phyloP scores from a whole-genome alignment of 2,797 vertebrate species.

The Bovichtus variegatus region DNA sequence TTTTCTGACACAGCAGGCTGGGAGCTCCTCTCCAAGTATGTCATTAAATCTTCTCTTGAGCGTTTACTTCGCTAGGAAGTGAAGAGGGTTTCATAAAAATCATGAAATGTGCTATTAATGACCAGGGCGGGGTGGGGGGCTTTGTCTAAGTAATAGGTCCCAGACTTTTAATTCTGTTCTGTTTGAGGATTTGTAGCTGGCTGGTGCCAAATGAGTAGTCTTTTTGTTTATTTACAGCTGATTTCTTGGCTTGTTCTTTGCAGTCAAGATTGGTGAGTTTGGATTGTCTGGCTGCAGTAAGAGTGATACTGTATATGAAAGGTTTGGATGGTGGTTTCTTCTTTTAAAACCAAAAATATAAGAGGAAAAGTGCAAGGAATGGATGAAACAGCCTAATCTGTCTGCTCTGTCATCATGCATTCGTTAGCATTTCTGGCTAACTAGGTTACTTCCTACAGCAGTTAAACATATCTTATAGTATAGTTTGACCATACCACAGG shows the following conservation, averaged over 20 bases:
- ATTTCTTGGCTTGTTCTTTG: background rate
- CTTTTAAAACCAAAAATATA: background rate
- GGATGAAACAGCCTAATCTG: background rate
- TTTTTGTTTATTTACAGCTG: conserved; percentile 22
- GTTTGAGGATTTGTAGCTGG: conserved; percentile 27
- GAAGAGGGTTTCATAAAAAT: conserved; percentile 35
- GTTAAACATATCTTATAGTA: background rate
- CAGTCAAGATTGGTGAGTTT: background rate
- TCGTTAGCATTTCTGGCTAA: background rate
- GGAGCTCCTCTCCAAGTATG: conserved; percentile 37
- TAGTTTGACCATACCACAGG: background rate
- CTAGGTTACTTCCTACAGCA: no score
- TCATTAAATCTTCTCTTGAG: conserved; percentile 47
- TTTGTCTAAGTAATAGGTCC: conserved; percentile 13
- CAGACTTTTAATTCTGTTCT: conserved; percentile 10
- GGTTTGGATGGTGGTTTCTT: no score
- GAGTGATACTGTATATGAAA: background rate
- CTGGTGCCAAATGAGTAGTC: conserved; percentile 11
- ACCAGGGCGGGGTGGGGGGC: conserved; percentile 1
- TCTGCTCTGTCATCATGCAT: no score
- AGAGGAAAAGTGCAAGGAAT: background rate
- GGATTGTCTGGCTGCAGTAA: background rate
- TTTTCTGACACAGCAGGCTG: conserved; percentile 50
- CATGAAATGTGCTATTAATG: conserved; percentile 23
- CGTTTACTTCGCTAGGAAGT: conserved; percentile 22